Base-by-base conservation (phyloP, 2,797 vertebrate genomes). In the Gambelia wislizenii region DNA sequence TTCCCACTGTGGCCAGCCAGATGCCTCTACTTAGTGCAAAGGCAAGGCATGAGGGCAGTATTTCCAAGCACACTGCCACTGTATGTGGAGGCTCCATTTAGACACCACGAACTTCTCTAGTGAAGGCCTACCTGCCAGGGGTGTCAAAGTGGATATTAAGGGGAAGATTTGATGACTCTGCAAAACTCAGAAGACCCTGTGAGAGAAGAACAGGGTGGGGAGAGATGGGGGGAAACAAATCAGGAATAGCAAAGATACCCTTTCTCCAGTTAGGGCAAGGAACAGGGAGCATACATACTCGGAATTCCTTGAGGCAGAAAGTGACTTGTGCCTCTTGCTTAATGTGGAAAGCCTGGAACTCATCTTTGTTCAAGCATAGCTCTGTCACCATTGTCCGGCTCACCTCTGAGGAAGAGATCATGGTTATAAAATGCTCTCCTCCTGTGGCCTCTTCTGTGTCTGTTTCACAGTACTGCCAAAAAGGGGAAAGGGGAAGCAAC, bases 241-340 rank as follows among this genome's bases (percentile, higher is more conserved):
- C 2, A 9, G 22, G 1, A 36, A 39, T 33, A 83, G 47, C 30
- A 79, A 64, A 90, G 18, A 1, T 27, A 22, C 33, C 6, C 0
- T 0, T 12, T 20, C 8, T 0, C 1, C 6, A 0, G 4, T 20
- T 0, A 9, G 33, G 3, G n/a, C 30, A 25, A 16, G 54, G 13
- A 1, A 3, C 0, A 2, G 0, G 3, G 7, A 22, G 10, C 36
- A 9, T 1, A 6, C 98, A 98, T 91, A 99, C 99, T 96, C 98
- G 97, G 77, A 99, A 97, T 86, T 99, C 98, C 95, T 98, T 99
- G 42, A 99, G 97, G 93, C 99, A 99, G 96, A 99, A 99, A 2
- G 99, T 99, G 95, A 99, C 90, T 80, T 96, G 96, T 82, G 94
- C 97, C 36, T 97, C 97, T 0, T 96, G 94, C 70, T 91, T 88